Evolutionary conservation across 2,797 vertebrate species (phyloP), one percentile per base, ranked within the genome.

Genomic region (Choloepus didactylus): DNA sequence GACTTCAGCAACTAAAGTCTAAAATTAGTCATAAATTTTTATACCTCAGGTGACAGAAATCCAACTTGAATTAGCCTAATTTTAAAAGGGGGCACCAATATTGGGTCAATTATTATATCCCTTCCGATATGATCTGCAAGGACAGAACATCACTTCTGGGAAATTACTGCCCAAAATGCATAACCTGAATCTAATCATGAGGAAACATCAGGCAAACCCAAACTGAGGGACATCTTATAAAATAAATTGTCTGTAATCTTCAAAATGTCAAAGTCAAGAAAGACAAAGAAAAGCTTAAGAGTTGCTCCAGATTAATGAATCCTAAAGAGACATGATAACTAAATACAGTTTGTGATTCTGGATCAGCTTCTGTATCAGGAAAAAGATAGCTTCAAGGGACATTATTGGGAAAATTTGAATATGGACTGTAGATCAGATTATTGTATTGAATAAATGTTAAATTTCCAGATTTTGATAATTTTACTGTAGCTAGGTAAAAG

Each of bases 231-330:
- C 31, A 64, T 44, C 18, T 81, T 93, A 0, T 89, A 77, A 94
- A 88, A 86, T 95, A 92, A 92, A 67, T 76, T 93, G 14, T 18
- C 23, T 31, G 21, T 84, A 56, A 3, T 95, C 64, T 91, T 94
- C 49, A 54, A 81, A 96, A 90, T 59, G 54, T 83, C 56, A 70
- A 93, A 85, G 46, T 64, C 46, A 80, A 80, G 19, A 91, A 84
- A 89, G n/a, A 69, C 76, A 87, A 46, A 80, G 44, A 79, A 81
- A 88, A 5, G 44, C n/a, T 72, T 19, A n/a, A 23, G 27, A 69
- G 89, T n/a, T 91, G 5, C 92, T 95, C 35, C 15, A 76, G 51
- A 83, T 49, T 83, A 86, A 88, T 93, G 56, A 93, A 44, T 3
- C 85, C n/a, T 82, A 79, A 95, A 93, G 23, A 9, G 21, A 77